phyloP scores from a whole-genome alignment of 2,113 vertebrate genomes.

The Serinus canaria region DNA sequence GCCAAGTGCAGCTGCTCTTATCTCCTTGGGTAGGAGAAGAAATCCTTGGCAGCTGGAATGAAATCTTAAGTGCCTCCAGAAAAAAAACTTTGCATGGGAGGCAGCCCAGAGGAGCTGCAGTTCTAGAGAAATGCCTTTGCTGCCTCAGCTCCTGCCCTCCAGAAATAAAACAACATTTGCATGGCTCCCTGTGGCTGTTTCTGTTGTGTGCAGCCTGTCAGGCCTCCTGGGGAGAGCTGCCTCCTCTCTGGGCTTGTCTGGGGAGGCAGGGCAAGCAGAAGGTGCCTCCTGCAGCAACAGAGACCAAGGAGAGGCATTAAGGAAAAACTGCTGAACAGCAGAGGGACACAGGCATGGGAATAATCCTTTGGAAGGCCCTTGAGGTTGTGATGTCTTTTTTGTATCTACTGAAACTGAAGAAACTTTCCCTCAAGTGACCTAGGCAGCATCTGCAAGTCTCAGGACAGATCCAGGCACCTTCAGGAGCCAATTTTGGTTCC shows the following conservation, averaged over 20 bases:
- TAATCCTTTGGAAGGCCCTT: not conserved
- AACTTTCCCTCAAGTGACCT: not conserved
- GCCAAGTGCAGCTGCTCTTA: constrained; percentile 38
- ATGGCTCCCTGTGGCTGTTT: not conserved
- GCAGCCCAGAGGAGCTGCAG: not conserved
- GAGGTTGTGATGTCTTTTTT: not conserved
- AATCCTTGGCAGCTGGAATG: constrained; percentile 17
- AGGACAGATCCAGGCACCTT: not conserved
- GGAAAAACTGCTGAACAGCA: not conserved
- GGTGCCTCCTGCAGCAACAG: not conserved
- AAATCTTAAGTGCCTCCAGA: not conserved
- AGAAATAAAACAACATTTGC: not conserved
- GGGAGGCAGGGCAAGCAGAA: not conserved
- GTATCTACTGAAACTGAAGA: not conserved
- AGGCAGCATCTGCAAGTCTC: not conserved
- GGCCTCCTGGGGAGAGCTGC: not conserved
- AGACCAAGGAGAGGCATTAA: not conserved
- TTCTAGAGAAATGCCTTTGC: not conserved
- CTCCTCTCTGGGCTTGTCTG: not conserved
- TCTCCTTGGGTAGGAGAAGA: constrained; percentile 25
- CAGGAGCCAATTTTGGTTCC: not conserved
- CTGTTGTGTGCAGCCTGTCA: not conserved
- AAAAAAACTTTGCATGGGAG: not conserved
- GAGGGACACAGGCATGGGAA: not conserved
- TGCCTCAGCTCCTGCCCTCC: not conserved